A percentile compares a stretch with the other conserved stretches of the same genome.
Evolutionary conservation across 2,113 vertebrate species (phyloP).

Genomic region (Neolamprologus sp.): DNA sequence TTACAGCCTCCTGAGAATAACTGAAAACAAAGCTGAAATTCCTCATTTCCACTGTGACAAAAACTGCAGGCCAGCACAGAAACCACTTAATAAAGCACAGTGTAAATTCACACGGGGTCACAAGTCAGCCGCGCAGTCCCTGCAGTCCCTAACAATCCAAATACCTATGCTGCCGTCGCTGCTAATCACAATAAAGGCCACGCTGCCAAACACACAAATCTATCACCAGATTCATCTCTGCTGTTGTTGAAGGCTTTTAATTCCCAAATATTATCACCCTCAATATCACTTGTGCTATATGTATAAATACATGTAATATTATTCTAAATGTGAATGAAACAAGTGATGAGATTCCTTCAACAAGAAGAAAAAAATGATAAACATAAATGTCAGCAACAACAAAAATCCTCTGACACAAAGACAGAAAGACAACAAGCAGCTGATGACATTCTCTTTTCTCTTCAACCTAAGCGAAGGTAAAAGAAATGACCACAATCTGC

Average conservation of each 20-base stretch:
- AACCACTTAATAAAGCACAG: not conserved
- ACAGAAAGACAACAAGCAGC: not conserved
- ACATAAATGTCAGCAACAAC: not conserved
- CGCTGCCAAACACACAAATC: not conserved
- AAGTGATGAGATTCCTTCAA: not conserved
- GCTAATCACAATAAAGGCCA: not conserved
- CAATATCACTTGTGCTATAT: not conserved
- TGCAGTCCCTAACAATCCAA: not conserved
- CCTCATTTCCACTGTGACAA: not conserved
- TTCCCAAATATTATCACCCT: not conserved
- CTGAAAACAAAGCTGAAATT: not conserved
- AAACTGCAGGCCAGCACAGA: not conserved
- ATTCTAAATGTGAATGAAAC: not conserved
- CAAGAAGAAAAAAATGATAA: not conserved
- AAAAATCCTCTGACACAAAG: not conserved
- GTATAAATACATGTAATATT: not conserved
- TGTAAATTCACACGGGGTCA: not conserved
- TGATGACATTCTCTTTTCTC: not conserved
- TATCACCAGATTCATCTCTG: not conserved
- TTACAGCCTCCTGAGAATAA: not conserved
- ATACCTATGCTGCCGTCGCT: fast-evolving
- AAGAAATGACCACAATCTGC: not conserved
- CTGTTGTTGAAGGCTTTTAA: not conserved
- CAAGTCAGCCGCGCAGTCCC: not conserved
- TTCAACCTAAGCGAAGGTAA: slow-evolving; percentile 1